Evolutionary conservation across 2,113 vertebrate species (phyloP).

Genomic region (Megaptera novaeangliae): DNA sequence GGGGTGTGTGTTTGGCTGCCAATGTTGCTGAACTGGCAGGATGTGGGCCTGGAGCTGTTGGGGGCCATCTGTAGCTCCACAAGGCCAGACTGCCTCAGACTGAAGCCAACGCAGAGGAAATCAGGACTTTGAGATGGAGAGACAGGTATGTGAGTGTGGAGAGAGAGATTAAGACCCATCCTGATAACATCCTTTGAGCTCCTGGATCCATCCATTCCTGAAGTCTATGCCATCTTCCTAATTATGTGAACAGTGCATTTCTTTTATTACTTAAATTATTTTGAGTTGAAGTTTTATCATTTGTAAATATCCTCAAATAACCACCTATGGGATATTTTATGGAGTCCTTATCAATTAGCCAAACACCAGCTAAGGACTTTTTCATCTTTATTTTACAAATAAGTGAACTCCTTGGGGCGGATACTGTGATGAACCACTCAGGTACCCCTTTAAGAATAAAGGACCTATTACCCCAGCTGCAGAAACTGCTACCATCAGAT

Average conservation of each 20-base stretch:
- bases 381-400: not conserved
- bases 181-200: not conserved
- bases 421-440: not conserved
- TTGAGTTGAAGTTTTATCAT: not conserved
- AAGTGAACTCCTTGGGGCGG: not conserved
- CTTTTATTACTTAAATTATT: not conserved
- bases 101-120: not conserved
- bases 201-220: not conserved
- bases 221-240: not conserved
- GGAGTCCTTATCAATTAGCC: not conserved
- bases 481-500: not conserved
- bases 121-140: not conserved
- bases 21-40: not conserved
- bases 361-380: not conserved
- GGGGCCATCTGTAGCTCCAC: not conserved
- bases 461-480: not conserved
- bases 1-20: not conserved
- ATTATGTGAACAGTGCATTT: not conserved
- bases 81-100: not conserved
- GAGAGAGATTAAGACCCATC: not conserved
- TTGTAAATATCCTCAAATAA: not conserved
- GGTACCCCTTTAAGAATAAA: not conserved
- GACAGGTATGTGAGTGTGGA: fast-evolving
- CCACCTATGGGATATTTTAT: not conserved
- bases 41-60: not conserved